Evolutionary conservation across 2,888 invertebrate species (phyloP).

Genomic region (Pecten maximus): DNA sequence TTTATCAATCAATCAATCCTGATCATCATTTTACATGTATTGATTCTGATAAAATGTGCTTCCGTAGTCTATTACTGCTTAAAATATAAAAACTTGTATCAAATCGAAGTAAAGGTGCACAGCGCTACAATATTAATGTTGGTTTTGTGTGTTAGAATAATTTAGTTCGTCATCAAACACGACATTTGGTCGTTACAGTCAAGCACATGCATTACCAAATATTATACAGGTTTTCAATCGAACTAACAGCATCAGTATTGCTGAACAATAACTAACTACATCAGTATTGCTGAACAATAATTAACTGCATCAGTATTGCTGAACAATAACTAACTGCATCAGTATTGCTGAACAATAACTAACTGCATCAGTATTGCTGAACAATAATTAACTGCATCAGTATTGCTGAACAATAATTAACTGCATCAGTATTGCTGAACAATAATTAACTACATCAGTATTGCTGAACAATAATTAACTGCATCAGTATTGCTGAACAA

Average conservation of each 20-base stretch:
- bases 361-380: not conserved
- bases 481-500: not conserved
- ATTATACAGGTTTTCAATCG: not conserved
- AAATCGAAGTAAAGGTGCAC: not conserved
- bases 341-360: not conserved
- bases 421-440: not conserved
- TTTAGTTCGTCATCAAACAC: not conserved
- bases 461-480: not conserved
- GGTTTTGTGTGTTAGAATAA: not conserved
- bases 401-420: not conserved
- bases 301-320: not conserved
- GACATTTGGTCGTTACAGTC: not conserved
- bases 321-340: not conserved
- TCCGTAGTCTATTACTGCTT: too few species aligned
- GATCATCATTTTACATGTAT: not conserved
- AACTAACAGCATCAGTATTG: not conserved
- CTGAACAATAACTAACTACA: not conserved
- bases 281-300: not conserved
- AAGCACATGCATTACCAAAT: not conserved
- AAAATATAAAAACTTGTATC: not conserved
- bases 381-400: not conserved
- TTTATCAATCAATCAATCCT: too few species aligned
- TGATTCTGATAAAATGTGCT: not conserved
- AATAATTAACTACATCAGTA: not conserved
- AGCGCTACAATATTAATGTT: not conserved